These are phyloP conservation scores for Harpagoxenus sublaevis DNA, from an alignment of 2,888 invertebrate species.

Conservation along the genomic window DNA sequence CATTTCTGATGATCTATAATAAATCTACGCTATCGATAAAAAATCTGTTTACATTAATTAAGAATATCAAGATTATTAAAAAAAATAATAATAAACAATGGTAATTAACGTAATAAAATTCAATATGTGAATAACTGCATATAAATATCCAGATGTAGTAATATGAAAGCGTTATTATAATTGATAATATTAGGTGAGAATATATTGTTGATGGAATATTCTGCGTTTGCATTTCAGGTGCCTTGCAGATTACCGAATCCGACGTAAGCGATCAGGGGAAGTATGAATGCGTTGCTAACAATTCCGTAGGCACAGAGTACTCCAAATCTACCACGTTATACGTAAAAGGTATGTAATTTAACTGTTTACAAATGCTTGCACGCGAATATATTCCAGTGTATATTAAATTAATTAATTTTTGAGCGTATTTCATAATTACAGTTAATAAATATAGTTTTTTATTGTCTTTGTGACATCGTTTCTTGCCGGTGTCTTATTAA, in stretches of 20 bases:
- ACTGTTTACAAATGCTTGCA: background rate
- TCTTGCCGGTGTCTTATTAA: background rate
- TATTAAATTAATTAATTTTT: slow-evolving; percentile 18
- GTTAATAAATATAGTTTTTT: background rate
- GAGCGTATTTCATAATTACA: background rate
- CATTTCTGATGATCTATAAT: background rate
- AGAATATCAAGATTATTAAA: background rate
- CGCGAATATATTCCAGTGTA: background rate
- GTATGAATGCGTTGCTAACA: slow-evolving; percentile 98
- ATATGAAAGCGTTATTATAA: background rate
- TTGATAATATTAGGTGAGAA: background rate
- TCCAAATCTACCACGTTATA: slow-evolving; percentile 96
- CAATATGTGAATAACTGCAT: background rate
- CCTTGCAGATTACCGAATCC: slow-evolving; percentile 95
- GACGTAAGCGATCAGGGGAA: slow-evolving; percentile 97
- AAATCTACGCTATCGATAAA: background rate
- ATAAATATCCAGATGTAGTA: background rate
- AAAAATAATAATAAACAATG: background rate
- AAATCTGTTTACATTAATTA: slow-evolving; percentile 5
- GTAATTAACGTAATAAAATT: background rate
- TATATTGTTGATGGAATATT: background rate
- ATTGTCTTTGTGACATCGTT: background rate
- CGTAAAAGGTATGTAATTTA: slow-evolving; percentile 93
- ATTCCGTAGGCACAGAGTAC: slow-evolving; percentile 96
- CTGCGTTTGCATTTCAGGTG: slow-evolving; percentile 88